Conservation (phyloP, 2,797 vertebrate genomes). For the Discoglossus pictus region DNA sequence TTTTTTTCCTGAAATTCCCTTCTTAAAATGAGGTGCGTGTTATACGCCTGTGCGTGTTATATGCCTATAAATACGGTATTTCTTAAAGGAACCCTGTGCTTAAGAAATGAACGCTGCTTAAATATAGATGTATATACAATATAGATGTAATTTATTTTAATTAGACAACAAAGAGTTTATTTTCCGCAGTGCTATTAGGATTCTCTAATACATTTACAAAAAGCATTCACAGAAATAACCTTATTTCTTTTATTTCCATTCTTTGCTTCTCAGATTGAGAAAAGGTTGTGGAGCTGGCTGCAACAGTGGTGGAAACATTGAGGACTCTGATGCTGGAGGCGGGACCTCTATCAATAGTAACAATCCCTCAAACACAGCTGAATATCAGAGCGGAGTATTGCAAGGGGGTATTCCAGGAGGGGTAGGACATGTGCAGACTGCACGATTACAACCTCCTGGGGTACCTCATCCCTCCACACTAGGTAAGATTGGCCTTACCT, state of each 20-base stretch:
- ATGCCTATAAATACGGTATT: too few relatives aligned
- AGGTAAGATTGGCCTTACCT: constrained; percentile 72
- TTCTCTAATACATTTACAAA: too few relatives aligned
- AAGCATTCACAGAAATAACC: too few relatives aligned
- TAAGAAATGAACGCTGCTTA: too few relatives aligned
- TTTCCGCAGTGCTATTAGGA: too few relatives aligned
- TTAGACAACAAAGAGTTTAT: too few relatives aligned
- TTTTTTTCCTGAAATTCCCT: too few relatives aligned
- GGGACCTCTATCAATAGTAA: constrained; percentile 85
- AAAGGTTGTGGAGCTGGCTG: constrained; percentile 97
- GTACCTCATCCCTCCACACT: constrained; percentile 81
- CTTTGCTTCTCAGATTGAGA: constrained; percentile 74
- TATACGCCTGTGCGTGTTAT: too few relatives aligned
- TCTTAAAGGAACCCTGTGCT: too few relatives aligned
- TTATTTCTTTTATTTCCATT: neutral
- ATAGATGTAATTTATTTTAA: too few relatives aligned
- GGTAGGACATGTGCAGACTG: constrained; percentile 66
- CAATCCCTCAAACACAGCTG: constrained; percentile 76
- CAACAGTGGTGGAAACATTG: constrained; percentile 97
- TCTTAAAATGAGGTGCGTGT: too few relatives aligned
- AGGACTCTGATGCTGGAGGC: constrained; percentile 87
- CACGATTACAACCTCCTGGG: constrained; percentile 77
- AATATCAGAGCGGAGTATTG: constrained; percentile 82
- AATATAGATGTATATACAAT: too few relatives aligned
- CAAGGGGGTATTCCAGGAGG: constrained; percentile 72